phyloP scores from a whole-genome alignment of 2,797 vertebrate genomes.

The Nannoperca australis region DNA sequence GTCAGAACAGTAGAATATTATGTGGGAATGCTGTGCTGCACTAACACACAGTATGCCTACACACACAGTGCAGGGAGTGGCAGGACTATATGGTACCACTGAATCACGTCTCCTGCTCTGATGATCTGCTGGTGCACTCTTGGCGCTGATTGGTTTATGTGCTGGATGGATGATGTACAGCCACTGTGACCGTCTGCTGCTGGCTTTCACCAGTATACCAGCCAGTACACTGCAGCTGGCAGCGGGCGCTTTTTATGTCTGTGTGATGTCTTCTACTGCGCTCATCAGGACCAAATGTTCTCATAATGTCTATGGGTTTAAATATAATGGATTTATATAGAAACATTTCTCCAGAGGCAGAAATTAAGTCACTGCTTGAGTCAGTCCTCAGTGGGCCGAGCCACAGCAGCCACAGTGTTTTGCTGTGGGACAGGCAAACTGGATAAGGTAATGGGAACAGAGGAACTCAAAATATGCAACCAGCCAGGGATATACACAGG shows the following conservation, averaged over 20 bases:
- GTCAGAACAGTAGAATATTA: slow-evolving; percentile 21
- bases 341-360: slow-evolving; percentile 39
- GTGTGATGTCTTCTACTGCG: slow-evolving; percentile 13
- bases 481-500: slow-evolving; percentile 6
- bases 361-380: slow-evolving; percentile 57
- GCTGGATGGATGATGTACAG: slow-evolving; percentile 44
- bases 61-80: slow-evolving; percentile 44
- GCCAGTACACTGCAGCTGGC: slow-evolving; percentile 15
- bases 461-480: slow-evolving; percentile 33
- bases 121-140: slow-evolving; percentile 34
- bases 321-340: slow-evolving; percentile 47
- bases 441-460: slow-evolving; percentile 46
- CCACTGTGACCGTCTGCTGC: slow-evolving; percentile 28
- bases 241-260: slow-evolving; percentile 11
- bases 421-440: slow-evolving; percentile 34
- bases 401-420: slow-evolving; percentile 53
- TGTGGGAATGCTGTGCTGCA: slow-evolving; percentile 13
- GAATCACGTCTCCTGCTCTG: slow-evolving; percentile 53
- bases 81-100: slow-evolving; percentile 26
- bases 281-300: slow-evolving; percentile 46
- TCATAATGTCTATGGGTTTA: slow-evolving; percentile 8
- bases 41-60: slow-evolving; percentile 24
- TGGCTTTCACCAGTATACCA: slow-evolving; percentile 31
- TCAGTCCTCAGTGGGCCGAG: slow-evolving; percentile 31
- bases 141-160: slow-evolving; percentile 59